Conservation (phyloP, 2,888 invertebrate genomes). For the Stenichneumon culpator region DNA sequence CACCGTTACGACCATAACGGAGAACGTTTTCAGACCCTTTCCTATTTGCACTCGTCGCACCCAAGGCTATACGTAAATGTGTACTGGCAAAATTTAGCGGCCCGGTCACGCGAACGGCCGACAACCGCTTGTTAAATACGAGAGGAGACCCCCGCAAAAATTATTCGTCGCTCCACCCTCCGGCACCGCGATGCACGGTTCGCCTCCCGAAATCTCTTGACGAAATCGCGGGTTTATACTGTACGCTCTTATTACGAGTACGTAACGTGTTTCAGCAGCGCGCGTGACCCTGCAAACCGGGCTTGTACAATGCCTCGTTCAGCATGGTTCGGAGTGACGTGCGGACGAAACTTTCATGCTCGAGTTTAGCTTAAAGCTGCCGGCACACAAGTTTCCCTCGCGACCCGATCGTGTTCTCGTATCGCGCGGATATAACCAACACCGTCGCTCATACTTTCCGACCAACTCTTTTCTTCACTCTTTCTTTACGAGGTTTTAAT, state of each 20-base stretch:
- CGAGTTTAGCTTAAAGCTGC: slow-evolving; percentile 46
- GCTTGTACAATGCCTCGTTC: slow-evolving; percentile 34
- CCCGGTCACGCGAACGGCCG: slow-evolving; percentile 66
- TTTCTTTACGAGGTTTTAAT: slow-evolving; percentile 67
- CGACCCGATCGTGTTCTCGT: slow-evolving; percentile 30
- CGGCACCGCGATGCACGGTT: slow-evolving; percentile 44
- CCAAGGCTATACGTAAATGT: slow-evolving; percentile 28
- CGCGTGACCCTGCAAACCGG: slow-evolving; percentile 42
- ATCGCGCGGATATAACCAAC: slow-evolving; percentile 24
- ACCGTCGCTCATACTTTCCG: slow-evolving; percentile 6
- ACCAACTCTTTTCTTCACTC: slow-evolving; percentile 43
- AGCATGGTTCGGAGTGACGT: slow-evolving; percentile 31
- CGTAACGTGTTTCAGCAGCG: slow-evolving; percentile 47
- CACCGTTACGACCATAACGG: neutral
- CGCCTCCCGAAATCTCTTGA: slow-evolving; percentile 58
- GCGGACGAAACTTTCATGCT: slow-evolving; percentile 60
- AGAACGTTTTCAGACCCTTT: neutral
- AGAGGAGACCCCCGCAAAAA: slow-evolving; percentile 54
- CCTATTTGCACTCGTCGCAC: neutral
- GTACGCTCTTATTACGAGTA: slow-evolving; percentile 56
- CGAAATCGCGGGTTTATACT: slow-evolving; percentile 58
- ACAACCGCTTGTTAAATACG: slow-evolving; percentile 66
- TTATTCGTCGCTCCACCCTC: slow-evolving; percentile 52
- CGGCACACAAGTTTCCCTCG: slow-evolving; percentile 50
- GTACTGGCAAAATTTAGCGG: slow-evolving; percentile 60